Conservation (phyloP, 2,797 vertebrate species). For the Poeciliopsis gracilis region DNA sequence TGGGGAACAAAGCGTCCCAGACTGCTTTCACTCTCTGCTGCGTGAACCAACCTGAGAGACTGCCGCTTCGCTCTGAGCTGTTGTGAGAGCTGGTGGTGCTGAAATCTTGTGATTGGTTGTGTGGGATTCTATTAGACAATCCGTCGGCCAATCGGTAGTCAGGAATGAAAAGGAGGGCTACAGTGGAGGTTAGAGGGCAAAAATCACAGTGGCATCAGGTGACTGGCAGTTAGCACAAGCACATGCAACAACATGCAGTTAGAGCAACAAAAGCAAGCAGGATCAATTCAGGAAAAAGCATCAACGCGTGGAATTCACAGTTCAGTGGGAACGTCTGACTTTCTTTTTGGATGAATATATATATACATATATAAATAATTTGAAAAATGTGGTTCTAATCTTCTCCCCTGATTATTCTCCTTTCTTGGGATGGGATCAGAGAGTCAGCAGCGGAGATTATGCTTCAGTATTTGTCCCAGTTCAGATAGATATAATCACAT, state of each 20-base stretch:
- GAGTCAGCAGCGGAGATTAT: conserved; percentile 17
- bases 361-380: neutral
- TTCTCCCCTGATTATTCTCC: conserved; percentile 7
- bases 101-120: conserved; percentile 99
- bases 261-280: conserved; percentile 82
- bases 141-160: conserved; percentile 99
- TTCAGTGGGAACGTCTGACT: conserved; percentile 13
- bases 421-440: conserved; percentile 20
- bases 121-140: conserved; percentile 99
- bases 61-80: conserved; percentile 99
- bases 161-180: conserved; percentile 99
- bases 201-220: conserved; percentile 96
- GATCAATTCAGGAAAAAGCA: conserved; percentile 48
- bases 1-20: conserved; percentile 55
- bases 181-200: conserved; percentile 95
- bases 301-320: conserved; percentile 18
- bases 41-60: conserved; percentile 98
- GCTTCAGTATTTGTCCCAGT: conserved; percentile 39
- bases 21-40: conserved; percentile 50
- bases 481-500: conserved; percentile 47
- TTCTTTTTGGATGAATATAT: conserved; percentile 7
- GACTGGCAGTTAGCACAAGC: conserved; percentile 96
- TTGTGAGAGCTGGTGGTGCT: conserved; percentile 99
- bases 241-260: conserved; percentile 95
- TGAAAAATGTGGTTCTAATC: conserved; percentile 20